Conservation (phyloP, 1,140 invertebrate species). For the Drosophila ohnishii region DNA sequence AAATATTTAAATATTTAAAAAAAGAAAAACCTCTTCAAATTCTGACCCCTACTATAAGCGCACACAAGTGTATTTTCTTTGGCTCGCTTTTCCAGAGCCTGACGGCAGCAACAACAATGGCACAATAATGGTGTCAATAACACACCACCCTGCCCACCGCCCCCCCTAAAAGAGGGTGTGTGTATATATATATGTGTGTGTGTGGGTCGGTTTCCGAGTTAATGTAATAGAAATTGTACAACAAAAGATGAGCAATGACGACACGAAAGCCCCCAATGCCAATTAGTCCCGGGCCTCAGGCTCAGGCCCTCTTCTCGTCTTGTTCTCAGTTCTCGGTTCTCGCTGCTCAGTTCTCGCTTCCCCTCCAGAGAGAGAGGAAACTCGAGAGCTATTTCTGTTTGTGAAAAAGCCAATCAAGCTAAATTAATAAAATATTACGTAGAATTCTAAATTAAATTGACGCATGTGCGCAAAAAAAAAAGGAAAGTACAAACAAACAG, state of each 20-base stretch:
- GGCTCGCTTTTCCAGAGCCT: constrained; percentile 40
- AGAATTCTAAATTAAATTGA: constrained; percentile 80
- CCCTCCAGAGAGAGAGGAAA: not conserved
- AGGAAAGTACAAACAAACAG: constrained; percentile 22
- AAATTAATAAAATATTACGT: constrained; percentile 81
- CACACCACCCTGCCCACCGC: constrained; percentile 45
- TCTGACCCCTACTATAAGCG: not conserved
- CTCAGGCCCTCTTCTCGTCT: constrained; percentile 1
- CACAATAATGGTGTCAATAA: constrained; percentile 72
- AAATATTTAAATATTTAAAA: not conserved
- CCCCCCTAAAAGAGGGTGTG: constrained; percentile 3
- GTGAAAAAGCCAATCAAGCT: constrained; percentile 80
- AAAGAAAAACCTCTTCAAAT: not conserved
- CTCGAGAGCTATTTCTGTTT: constrained; percentile 58
- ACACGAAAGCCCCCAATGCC: constrained; percentile 76
- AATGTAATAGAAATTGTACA: constrained; percentile 79
- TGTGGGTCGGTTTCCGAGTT: constrained; percentile 47
- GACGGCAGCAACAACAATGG: constrained; percentile 52
- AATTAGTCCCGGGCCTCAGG: constrained; percentile 54
- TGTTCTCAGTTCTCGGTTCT: not conserved
- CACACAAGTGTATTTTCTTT: constrained; percentile 33
- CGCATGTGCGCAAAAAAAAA: constrained; percentile 62
- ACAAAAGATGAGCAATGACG: constrained; percentile 78
- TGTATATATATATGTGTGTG: constrained; percentile 17
- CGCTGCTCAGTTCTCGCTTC: not conserved